Evolutionary conservation across 2,113 vertebrate genomes (phyloP).

Genomic region (Heterotilapia buettikoferi): DNA sequence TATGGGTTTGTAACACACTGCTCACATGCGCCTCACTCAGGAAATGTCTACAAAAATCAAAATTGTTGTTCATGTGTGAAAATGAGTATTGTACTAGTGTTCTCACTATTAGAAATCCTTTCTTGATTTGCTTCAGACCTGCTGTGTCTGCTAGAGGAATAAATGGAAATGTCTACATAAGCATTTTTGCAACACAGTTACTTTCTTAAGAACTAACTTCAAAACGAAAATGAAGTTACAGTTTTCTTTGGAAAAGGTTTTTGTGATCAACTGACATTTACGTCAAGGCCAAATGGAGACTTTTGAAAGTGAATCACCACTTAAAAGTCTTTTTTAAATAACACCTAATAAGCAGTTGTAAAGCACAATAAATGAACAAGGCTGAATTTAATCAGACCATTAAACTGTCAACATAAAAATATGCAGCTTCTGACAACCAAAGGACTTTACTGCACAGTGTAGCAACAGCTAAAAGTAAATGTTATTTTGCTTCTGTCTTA

Average conservation of each 20-base stretch:
- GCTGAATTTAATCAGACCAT: background rate
- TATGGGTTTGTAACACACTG: background rate
- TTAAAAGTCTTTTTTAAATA: background rate
- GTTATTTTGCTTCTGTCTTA: constrained; percentile 56
- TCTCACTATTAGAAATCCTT: background rate
- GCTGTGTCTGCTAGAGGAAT: background rate
- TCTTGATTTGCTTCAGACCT: background rate
- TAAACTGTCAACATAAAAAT: background rate
- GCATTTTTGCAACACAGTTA: background rate
- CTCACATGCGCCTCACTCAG: background rate
- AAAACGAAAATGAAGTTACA: background rate
- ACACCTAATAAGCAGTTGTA: background rate
- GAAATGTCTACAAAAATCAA: background rate
- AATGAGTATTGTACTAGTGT: background rate
- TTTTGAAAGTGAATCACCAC: background rate
- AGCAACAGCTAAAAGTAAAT: background rate
- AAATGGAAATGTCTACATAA: background rate
- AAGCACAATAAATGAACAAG: background rate
- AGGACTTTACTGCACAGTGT: background rate
- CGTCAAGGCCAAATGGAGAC: background rate
- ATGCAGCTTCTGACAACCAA: background rate
- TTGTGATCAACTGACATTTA: background rate
- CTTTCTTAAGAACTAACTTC: background rate
- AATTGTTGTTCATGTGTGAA: background rate
- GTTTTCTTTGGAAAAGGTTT: background rate